Evolutionary conservation across 2,888 invertebrate genomes (phyloP), one percentile per base, ranked within the genome.

Genomic region (Drosophila siamana): DNA sequence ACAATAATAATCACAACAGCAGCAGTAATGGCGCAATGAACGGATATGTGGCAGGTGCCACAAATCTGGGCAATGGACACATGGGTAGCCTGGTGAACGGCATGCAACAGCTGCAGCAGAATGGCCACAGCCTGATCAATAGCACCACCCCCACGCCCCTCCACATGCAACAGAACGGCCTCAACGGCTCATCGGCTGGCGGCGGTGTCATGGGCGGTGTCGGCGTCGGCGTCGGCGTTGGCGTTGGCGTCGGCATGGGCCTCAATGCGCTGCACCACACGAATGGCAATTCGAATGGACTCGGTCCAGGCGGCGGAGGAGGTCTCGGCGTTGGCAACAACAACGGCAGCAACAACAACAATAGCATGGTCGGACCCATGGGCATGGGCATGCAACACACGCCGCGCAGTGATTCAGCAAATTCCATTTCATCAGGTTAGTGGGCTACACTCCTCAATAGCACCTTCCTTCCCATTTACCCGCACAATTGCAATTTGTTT

Each of bases 351-450:
- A 36, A 38, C 9, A 48, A 36, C 22, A 54, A 19, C 22, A 41
- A 38, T 15, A 44, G 26, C 30, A 63, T 80, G 72, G 76, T 55
- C 43, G 74, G 55, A 46, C 78, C 78, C 50, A 68, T 75, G 52
- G 74, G 74, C 44, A 81, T 85, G 69, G 80, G 70, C 65, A 86
- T 91, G 88, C 91, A 89, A 69, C 92, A 91, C 66, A 91, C 91
- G 61, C 92, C 92, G 69, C 89, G 92, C 61, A 92, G 92, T 78
- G 92, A 92, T 79, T 92, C 92, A 51, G 92, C 90, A 15, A 92
- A 92, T 90, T 92, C 92, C 47, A 90, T 92, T 80, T 92, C 92
- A 80, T 92, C 92, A 92, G 92, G 92, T 92, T 84, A 91, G 91
- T 89, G 51, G 70, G 69, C 9, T 54, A 61, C 2, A 41, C 9